These are phyloP conservation scores for Tolmerus cingulatus DNA, from an alignment of 2,888 invertebrate species.

Conservation along the genomic window DNA sequence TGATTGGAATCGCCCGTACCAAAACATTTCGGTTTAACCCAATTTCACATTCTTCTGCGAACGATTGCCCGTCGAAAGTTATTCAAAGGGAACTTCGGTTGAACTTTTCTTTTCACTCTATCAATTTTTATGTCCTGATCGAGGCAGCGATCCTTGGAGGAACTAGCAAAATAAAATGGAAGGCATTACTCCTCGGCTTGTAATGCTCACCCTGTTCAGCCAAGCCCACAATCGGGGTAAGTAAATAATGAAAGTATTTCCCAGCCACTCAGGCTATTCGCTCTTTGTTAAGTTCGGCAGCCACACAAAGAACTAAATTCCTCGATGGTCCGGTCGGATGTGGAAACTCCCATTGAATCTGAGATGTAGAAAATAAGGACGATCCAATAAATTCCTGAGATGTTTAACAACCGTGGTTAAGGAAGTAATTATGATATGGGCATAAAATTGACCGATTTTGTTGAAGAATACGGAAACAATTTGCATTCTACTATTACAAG, in stretches of 20 bases:
- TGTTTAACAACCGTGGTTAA: not conserved
- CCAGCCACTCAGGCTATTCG: not conserved
- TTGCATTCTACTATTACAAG: not conserved
- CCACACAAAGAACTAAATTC: not conserved
- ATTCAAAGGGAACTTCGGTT: constrained; percentile 19
- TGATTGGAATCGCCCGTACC: constrained; percentile 30
- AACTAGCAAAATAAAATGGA: constrained; percentile 1
- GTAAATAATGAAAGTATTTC: constrained; percentile 25
- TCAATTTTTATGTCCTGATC: constrained; percentile 17
- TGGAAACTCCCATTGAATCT: not conserved
- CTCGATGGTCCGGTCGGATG: not conserved
- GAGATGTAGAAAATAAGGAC: not conserved
- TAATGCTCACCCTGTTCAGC: not conserved
- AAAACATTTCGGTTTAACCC: constrained; percentile 32
- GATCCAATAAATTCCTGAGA: not conserved
- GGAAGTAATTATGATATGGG: not conserved
- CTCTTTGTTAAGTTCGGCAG: not conserved
- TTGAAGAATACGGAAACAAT: not conserved
- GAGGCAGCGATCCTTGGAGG: not conserved
- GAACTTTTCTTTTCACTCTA: not conserved
- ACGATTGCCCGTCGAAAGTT: constrained; percentile 1
- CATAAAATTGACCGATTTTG: not conserved
- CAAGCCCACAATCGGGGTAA: not conserved
- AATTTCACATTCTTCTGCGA: constrained; percentile 17
- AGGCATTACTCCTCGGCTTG: not conserved